Evolutionary conservation across 2,113 vertebrate species (phyloP).

Genomic region (Leucosticte australis): DNA sequence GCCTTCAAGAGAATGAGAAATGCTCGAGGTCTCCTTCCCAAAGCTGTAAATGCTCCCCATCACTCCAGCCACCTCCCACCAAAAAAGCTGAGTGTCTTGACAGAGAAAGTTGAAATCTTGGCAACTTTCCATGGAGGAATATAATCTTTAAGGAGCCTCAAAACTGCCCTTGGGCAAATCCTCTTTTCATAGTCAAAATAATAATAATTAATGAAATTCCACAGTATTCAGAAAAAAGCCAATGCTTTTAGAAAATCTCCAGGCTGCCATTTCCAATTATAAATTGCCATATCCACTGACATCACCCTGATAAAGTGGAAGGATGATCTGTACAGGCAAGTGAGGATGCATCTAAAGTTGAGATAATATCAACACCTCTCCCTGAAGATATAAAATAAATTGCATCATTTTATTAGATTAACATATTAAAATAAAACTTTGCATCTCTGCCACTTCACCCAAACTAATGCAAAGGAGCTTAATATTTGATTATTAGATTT

Average conservation of each 20-base stretch:
- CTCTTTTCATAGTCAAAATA: conserved; percentile 72
- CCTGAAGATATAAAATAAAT: conserved; percentile 26
- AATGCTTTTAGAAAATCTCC: conserved; percentile 44
- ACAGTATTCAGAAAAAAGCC: conserved; percentile 51
- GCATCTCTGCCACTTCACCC: background rate
- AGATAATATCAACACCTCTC: conserved; percentile 28
- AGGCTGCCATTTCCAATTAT: conserved; percentile 53
- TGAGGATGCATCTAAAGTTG: conserved; percentile 4
- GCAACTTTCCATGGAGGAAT: conserved; percentile 49
- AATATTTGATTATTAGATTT: background rate
- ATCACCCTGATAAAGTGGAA: conserved; percentile 4
- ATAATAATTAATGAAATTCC: conserved; percentile 75
- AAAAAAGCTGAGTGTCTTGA: conserved; percentile 45
- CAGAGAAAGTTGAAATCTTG: conserved; percentile 65
- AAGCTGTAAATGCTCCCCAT: conserved; percentile 10
- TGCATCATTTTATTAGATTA: conserved; percentile 16
- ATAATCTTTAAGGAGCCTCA: conserved; percentile 56
- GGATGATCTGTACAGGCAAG: conserved; percentile 30
- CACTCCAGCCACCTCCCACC: conserved; percentile 37
- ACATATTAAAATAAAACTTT: background rate
- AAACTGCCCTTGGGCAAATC: conserved; percentile 75
- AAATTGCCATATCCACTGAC: conserved; percentile 42
- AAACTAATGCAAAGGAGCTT: background rate
- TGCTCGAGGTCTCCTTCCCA: background rate
- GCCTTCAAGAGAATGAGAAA: conserved; percentile 52